Evolutionary conservation across 1,140 invertebrate species (phyloP).

Genomic region (Penaeus chinensis): DNA sequence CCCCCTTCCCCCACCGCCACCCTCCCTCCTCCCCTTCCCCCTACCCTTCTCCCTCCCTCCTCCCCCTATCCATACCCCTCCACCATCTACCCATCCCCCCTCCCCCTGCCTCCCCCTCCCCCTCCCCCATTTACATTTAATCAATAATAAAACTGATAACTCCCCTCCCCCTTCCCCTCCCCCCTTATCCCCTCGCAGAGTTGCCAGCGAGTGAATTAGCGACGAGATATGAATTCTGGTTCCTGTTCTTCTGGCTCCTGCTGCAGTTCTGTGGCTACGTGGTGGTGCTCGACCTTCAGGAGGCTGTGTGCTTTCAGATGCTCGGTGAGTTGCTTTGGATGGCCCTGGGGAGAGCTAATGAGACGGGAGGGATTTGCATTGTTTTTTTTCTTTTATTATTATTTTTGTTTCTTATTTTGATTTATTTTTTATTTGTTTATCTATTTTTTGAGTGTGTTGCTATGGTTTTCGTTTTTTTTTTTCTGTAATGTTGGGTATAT

Average conservation of each 20-base stretch:
- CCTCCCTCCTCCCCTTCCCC: background rate
- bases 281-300: slow-evolving; percentile 45
- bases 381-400: too few relatives aligned
- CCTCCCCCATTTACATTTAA: too few relatives aligned
- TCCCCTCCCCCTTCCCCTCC: background rate
- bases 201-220: background rate
- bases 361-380: too few relatives aligned
- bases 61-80: background rate
- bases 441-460: too few relatives aligned
- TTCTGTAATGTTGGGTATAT: too few relatives aligned
- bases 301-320: slow-evolving; percentile 51
- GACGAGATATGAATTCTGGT: slow-evolving; percentile 34
- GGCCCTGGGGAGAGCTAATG: background rate
- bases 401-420: too few relatives aligned
- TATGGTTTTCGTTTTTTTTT: too few relatives aligned
- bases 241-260: slow-evolving; percentile 38
- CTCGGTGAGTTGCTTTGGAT: slow-evolving; percentile 18
- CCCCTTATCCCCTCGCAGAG: background rate
- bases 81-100: background rate
- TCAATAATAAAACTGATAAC: background rate
- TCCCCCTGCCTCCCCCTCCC: too few relatives aligned
- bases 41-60: background rate
- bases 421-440: too few relatives aligned
- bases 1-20: background rate
- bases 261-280: slow-evolving; percentile 47